Percentiles rank a stretch among this genome's conserved stretches.
phyloP scores from a whole-genome alignment of 2,797 vertebrate species.

The Muscicapa striata region DNA sequence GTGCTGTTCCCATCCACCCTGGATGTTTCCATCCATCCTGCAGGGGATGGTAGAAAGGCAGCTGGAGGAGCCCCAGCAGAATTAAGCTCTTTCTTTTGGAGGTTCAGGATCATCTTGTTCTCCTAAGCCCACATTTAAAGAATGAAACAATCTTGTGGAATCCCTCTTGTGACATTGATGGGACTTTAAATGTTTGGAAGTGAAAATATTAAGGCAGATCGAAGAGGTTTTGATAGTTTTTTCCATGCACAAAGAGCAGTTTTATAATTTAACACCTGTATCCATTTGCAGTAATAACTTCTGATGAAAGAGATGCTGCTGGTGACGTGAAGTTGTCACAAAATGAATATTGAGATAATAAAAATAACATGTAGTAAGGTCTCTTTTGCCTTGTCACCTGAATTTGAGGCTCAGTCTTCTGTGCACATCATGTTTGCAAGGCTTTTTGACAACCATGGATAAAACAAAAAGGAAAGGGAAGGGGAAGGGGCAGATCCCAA shows the following conservation, averaged over 20 bases:
- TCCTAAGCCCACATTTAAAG: not conserved
- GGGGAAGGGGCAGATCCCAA: not conserved
- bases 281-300: not conserved
- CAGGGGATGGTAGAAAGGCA: not conserved
- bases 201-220: conserved; percentile 18
- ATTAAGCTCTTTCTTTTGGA: not conserved
- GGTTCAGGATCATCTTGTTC: not conserved
- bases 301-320: not conserved
- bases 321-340: not conserved
- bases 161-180: not conserved
- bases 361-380: not conserved
- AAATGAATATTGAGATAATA: not conserved
- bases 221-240: not conserved
- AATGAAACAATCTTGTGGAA: not conserved
- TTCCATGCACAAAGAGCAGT: not conserved
- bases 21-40: not conserved
- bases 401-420: not conserved
- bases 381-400: not conserved
- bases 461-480: not conserved
- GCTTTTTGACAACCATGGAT: not conserved
- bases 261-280: not conserved
- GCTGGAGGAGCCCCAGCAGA: not conserved
- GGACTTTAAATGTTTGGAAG: not conserved
- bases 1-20: not conserved
- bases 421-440: not conserved